phyloP scores from a whole-genome alignment of 2,888 invertebrate genomes.

The Cinara cedri region DNA sequence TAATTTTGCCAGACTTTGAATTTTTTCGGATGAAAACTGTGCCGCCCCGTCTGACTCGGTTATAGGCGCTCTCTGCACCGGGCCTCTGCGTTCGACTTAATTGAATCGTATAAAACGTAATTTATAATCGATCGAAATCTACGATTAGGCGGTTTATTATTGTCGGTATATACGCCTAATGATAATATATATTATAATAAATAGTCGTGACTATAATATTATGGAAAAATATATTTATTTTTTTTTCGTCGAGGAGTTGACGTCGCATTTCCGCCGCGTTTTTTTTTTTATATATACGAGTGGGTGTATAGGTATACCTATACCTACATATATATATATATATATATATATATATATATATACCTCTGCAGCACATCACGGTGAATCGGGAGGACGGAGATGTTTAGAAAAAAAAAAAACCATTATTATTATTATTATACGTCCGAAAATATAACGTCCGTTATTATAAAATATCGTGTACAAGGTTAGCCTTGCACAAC shows the following conservation, averaged over 20 bases:
- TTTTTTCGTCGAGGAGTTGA: slow-evolving; percentile 2
- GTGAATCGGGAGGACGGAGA: too few species aligned
- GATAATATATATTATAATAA: too few species aligned
- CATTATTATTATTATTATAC: background rate
- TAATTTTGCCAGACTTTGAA: too few species aligned
- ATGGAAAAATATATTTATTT: slow-evolving; percentile 3
- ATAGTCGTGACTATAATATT: background rate
- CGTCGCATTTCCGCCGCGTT: slow-evolving; percentile 42
- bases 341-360: too few species aligned
- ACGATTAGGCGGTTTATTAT: slow-evolving; percentile 1
- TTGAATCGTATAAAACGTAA: slow-evolving; percentile 15
- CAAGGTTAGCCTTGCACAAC: slow-evolving; percentile 36
- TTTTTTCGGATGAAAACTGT: too few species aligned
- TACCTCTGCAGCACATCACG: too few species aligned
- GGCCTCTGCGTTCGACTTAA: background rate
- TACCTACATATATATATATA: too few species aligned
- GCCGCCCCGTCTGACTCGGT: too few species aligned
- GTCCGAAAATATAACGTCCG: slow-evolving; percentile 11
- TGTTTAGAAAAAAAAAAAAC: background rate
- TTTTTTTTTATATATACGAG: background rate
- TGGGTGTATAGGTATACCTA: slow-evolving; percentile 32
- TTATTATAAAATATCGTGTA: slow-evolving; percentile 11
- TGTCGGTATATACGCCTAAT: too few species aligned
- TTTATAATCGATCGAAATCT: background rate
- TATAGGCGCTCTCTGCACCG: too few species aligned